phyloP scores from a whole-genome alignment of 1,140 invertebrate species.

The Drosophila serrata region DNA sequence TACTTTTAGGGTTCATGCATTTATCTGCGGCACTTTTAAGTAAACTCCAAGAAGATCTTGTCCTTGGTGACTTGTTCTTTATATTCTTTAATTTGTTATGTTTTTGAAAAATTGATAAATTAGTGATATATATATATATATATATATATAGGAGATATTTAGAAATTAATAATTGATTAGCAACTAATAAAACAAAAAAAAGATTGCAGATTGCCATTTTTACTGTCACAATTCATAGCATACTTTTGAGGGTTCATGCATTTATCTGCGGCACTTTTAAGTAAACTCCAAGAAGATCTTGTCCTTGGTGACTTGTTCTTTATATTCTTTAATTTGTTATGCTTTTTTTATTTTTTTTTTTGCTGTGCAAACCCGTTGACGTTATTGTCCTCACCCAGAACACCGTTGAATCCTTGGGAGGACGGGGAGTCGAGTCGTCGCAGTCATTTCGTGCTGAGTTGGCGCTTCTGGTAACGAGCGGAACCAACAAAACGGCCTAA shows the following conservation, averaged over 20 bases:
- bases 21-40: background rate
- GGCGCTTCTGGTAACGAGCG: slow-evolving; percentile 82
- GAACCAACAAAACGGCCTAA: slow-evolving; percentile 58
- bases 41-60: background rate
- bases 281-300: background rate
- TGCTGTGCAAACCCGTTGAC: slow-evolving; percentile 45
- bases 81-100: background rate
- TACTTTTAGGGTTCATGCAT: background rate
- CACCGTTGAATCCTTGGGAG: background rate
- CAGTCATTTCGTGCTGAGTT: slow-evolving; percentile 54
- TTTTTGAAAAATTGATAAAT: no score
- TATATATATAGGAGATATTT: no score
- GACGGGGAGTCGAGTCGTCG: slow-evolving; percentile 8
- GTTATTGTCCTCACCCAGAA: slow-evolving; percentile 27
- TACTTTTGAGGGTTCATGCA: background rate
- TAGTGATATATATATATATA: no score
- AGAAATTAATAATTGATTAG: no score
- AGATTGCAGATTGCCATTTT: no score
- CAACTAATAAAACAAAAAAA: no score
- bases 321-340: background rate
- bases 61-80: no score
- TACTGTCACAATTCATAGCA: no score
- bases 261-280: background rate
- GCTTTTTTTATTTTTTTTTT: slow-evolving; percentile 9
- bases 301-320: no score